These are phyloP conservation scores for Tipula helvola DNA, from an alignment of 2,888 invertebrate species.

Conservation along the genomic window DNA sequence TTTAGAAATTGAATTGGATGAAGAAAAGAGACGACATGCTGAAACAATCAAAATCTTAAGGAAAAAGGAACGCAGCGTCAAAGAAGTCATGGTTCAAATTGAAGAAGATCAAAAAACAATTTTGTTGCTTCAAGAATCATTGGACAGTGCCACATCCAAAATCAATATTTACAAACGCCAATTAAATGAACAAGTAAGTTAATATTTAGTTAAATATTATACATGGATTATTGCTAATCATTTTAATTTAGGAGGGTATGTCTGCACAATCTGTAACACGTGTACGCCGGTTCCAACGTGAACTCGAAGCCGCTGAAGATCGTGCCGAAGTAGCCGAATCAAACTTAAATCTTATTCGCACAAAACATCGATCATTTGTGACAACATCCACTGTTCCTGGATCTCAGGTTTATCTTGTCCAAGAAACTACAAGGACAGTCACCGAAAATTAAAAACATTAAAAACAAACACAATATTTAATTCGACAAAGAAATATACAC, in stretches of 20 bases:
- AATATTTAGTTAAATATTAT: not conserved
- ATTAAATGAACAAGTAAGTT: constrained; percentile 71
- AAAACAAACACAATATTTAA: not conserved
- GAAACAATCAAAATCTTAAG: constrained; percentile 95
- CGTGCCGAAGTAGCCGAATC: constrained; percentile 91
- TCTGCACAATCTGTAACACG: constrained; percentile 87
- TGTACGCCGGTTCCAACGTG: constrained; percentile 96
- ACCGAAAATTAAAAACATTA: constrained; percentile 17
- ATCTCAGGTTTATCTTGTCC: constrained; percentile 81
- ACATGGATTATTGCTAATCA: not conserved
- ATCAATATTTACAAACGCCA: constrained; percentile 92
- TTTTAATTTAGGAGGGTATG: constrained; percentile 62
- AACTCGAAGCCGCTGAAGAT: constrained; percentile 94
- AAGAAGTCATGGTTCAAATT: constrained; percentile 89
- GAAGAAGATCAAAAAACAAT: constrained; percentile 97
- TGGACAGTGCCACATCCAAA: constrained; percentile 80
- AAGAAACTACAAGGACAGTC: constrained; percentile 61
- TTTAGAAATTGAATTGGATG: constrained; percentile 86
- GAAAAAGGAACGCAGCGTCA: constrained; percentile 95
- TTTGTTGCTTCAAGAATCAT: constrained; percentile 74
- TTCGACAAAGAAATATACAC: not conserved
- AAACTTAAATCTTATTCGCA: constrained; percentile 87
- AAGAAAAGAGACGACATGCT: constrained; percentile 93
- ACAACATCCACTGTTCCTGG: constrained; percentile 88
- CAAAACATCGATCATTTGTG: constrained; percentile 96